Percentiles rank a stretch among this genome's conserved stretches.
phyloP scores from a whole-genome alignment of 2,113 vertebrate genomes.

The Serinus canaria region DNA sequence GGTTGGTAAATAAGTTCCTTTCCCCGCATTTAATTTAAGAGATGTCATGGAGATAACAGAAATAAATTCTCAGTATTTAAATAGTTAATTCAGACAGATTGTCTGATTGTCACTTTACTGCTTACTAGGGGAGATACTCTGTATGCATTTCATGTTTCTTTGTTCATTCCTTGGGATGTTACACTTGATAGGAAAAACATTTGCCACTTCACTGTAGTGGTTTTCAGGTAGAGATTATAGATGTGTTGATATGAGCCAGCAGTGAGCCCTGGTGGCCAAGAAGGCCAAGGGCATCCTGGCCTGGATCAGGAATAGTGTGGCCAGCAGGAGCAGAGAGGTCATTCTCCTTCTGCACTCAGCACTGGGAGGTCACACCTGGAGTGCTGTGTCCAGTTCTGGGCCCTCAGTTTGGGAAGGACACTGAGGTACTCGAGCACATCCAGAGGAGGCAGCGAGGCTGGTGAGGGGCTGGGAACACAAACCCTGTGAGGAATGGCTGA shows the following conservation, averaged over 20 bases:
- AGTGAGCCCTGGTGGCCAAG: neutral
- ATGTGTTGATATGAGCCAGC: neutral
- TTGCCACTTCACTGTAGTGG: neutral
- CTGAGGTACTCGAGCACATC: rapidly evolving
- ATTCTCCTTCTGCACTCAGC: neutral
- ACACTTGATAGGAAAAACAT: neutral
- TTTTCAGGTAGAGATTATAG: neutral
- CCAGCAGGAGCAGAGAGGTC: neutral
- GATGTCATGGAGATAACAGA: neutral
- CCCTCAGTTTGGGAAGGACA: neutral
- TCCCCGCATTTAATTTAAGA: neutral
- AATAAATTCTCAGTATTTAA: neutral
- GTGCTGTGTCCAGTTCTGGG: neutral
- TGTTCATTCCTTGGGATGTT: neutral
- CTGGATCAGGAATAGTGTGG: neutral
- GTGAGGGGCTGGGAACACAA: neutral
- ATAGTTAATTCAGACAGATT: neutral
- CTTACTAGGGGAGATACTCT: neutral
- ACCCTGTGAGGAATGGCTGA: neutral
- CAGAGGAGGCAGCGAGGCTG: neutral
- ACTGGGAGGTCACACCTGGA: neutral
- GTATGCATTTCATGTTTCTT: neutral
- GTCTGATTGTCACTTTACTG: neutral
- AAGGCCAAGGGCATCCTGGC: neutral
- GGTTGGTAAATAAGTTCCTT: neutral